phyloP scores from a whole-genome alignment of 2,113 vertebrate species.

The Hippocampus mohnikei region DNA sequence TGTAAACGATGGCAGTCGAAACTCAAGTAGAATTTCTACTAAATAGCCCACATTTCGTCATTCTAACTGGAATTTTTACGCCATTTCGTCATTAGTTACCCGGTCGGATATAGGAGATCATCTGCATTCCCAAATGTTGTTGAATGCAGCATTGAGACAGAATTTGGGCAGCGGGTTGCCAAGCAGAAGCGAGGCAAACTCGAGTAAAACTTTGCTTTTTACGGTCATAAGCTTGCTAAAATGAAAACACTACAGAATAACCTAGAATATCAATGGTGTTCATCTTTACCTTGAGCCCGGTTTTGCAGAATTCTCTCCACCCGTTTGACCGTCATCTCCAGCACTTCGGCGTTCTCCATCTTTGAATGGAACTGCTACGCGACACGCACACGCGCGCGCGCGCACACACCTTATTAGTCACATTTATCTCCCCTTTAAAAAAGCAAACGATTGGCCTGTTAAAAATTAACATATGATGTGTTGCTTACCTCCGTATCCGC shows the following conservation, averaged over 20 bases:
- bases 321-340: conserved; percentile 86
- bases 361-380: conserved; percentile 78
- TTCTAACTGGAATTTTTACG: neutral
- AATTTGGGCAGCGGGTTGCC: neutral
- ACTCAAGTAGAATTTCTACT: too few relatives aligned
- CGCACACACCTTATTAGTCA: neutral
- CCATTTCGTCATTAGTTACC: neutral
- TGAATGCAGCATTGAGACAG: neutral
- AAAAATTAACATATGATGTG: neutral
- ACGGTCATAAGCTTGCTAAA: neutral
- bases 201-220: neutral
- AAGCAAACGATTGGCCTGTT: neutral
- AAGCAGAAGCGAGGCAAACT: too few relatives aligned
- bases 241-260: neutral
- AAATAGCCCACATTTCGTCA: neutral
- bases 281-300: conserved; percentile 75
- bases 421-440: conserved; percentile 2
- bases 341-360: conserved; percentile 90
- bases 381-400: neutral
- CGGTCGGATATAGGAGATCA: neutral
- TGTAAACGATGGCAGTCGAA: too few relatives aligned
- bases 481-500: conserved; percentile 79
- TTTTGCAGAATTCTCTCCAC: conserved; percentile 80
- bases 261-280: neutral
- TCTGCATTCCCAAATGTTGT: neutral